Percentiles rank a stretch among this genome's conserved stretches.
These are phyloP conservation scores for Cheilosia soror DNA, from an alignment of 2,888 invertebrate genomes.

Conservation along the genomic window DNA sequence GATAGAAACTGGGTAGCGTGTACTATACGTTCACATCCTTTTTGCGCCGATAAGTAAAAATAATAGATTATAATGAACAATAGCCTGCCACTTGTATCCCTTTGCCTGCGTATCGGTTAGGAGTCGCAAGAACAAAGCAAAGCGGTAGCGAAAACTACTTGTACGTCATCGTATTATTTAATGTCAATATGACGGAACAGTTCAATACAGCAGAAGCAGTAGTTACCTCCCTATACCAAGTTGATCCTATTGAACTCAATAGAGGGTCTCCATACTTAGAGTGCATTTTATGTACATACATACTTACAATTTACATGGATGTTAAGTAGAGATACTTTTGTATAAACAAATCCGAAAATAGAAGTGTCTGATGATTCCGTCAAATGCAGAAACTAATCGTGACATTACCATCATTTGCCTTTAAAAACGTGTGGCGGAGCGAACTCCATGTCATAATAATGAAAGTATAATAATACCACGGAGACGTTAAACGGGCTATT, in stretches of 20 bases:
- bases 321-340: too few relatives aligned
- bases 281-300: conserved; percentile 14
- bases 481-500: too few relatives aligned
- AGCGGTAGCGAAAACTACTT: conserved; percentile 42
- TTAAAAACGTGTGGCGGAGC: too few relatives aligned
- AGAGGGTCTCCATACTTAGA: conserved; percentile 22
- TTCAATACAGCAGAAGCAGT: conserved; percentile 41
- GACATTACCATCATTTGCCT: too few relatives aligned
- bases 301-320: not conserved
- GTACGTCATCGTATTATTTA: conserved; percentile 61
- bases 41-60: conserved; percentile 70
- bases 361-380: too few relatives aligned
- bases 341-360: too few relatives aligned
- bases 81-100: conserved; percentile 53
- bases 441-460: too few relatives aligned
- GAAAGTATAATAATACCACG: too few relatives aligned
- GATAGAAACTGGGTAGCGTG: conserved; percentile 47
- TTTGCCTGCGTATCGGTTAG: conserved; percentile 42
- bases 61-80: conserved; percentile 71
- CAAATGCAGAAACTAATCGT: too few relatives aligned
- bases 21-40: conserved; percentile 59
- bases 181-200: conserved; percentile 64
- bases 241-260: conserved; percentile 37
- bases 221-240: conserved; percentile 16
- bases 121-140: conserved; percentile 58